Evolutionary conservation across 2,888 invertebrate species (phyloP).

Genomic region (Drosophila longiperda): DNA sequence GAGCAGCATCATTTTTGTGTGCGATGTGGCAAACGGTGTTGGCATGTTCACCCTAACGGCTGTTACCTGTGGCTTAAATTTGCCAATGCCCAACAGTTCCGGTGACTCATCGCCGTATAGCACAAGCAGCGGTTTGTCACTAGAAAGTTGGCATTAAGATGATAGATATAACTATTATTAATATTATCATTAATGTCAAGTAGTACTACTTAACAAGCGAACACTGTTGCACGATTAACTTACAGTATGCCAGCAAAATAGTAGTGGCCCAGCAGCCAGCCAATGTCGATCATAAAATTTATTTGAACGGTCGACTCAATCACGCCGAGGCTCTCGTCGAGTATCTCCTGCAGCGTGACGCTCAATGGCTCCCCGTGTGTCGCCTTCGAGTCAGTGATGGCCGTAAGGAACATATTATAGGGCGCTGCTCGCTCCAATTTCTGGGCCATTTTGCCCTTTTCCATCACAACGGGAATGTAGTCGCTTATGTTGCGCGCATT

Average conservation of each 20-base stretch:
- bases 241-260: constrained; percentile 90
- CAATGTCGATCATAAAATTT: constrained; percentile 96
- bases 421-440: constrained; percentile 89
- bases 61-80: constrained; percentile 88
- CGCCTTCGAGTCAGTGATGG: constrained; percentile 87
- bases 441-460: constrained; percentile 88
- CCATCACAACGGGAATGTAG: constrained; percentile 87
- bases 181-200: neutral
- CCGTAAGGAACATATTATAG: constrained; percentile 91
- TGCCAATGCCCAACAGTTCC: constrained; percentile 86
- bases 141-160: constrained; percentile 70
- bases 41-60: constrained; percentile 89
- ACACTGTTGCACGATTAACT: constrained; percentile 41
- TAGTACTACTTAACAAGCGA: neutral
- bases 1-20: constrained; percentile 95
- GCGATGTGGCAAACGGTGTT: constrained; percentile 93
- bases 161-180: neutral
- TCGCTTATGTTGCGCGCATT: constrained; percentile 80
- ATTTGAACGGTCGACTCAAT: constrained; percentile 92
- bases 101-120: constrained; percentile 91
- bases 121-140: constrained; percentile 89
- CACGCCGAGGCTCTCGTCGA: constrained; percentile 91
- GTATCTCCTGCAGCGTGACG: constrained; percentile 91
- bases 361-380: constrained; percentile 89
- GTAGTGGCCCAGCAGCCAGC: constrained; percentile 95